Evolutionary conservation across 30 jellyfish, hydroid and myxozoan species (phyloP).

Genomic region (Hydractinia symbiolongicarpus): DNA sequence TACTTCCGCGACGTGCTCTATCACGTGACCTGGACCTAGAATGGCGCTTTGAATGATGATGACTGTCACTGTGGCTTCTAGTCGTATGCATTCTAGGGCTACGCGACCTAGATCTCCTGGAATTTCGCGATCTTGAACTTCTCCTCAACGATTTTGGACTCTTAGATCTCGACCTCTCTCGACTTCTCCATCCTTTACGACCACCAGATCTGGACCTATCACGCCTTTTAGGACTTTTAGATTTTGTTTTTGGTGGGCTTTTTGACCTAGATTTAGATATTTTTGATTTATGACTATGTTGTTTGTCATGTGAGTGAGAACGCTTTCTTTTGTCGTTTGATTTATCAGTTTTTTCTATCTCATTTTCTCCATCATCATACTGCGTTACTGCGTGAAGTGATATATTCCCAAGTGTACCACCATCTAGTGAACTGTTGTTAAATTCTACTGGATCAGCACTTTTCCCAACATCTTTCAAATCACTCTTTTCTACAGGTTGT

Average conservation of each 20-base stretch:
- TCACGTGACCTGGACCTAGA: slow-evolving; percentile 16
- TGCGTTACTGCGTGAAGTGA: slow-evolving; percentile 27
- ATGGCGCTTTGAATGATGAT: neutral
- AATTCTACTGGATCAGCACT: too few relatives aligned
- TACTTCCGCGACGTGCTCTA: neutral
- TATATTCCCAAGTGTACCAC: slow-evolving; percentile 1
- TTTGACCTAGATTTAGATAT: slow-evolving; percentile 6
- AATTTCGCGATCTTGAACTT: neutral
- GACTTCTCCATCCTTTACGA: neutral
- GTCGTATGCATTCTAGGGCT: neutral
- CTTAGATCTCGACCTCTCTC: neutral
- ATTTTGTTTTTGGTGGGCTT: slow-evolving; percentile 4
- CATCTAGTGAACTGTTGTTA: neutral
- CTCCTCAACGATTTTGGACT: neutral
- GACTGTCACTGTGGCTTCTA: neutral
- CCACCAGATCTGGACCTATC: neutral
- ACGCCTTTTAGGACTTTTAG: neutral
- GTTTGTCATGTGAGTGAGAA: neutral
- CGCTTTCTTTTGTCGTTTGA: neutral
- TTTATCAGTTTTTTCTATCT: neutral
- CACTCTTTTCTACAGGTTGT: too few relatives aligned
- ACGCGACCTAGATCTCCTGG: neutral
- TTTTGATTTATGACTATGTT: neutral
- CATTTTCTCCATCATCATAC: slow-evolving; percentile 19
- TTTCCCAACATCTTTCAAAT: too few relatives aligned